phyloP scores from a whole-genome alignment of 2,888 invertebrate species.

The Abrostola triplasia region DNA sequence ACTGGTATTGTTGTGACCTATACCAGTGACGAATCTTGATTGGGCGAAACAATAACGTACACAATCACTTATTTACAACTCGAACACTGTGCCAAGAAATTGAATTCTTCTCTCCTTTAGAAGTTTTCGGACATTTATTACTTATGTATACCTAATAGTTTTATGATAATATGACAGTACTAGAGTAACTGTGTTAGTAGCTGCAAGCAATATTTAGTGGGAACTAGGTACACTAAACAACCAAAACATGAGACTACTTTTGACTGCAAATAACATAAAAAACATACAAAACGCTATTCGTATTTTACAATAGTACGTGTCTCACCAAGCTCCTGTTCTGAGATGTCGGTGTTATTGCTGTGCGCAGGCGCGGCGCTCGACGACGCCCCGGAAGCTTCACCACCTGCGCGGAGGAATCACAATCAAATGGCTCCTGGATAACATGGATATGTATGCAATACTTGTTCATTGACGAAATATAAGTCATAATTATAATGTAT shows the following conservation, averaged over 20 bases:
- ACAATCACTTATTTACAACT: conserved; percentile 19
- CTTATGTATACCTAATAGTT: neutral
- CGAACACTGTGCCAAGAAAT: conserved; percentile 26
- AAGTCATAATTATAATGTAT: too few species aligned
- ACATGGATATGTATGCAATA: conserved; percentile 2
- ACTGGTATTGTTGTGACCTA: conserved; percentile 18
- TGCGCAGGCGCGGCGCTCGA: conserved; percentile 66
- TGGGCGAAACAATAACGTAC: conserved; percentile 23
- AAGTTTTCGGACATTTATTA: conserved; percentile 19
- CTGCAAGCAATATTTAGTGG: conserved; percentile 60
- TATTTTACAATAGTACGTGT: conserved; percentile 39
- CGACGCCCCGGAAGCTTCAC: conserved; percentile 76
- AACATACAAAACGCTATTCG: conserved; percentile 10
- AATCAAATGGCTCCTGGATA: conserved; percentile 50
- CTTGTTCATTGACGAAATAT: neutral
- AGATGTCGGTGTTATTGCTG: conserved; percentile 68
- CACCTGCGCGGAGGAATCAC: conserved; percentile 72
- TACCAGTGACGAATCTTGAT: conserved; percentile 33
- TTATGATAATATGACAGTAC: conserved; percentile 6
- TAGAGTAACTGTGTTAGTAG: conserved; percentile 58
- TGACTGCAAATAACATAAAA: conserved; percentile 20
- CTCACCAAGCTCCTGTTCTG: conserved; percentile 84
- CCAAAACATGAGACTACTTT: conserved; percentile 16
- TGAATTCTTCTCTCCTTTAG: conserved; percentile 23
- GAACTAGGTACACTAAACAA: conserved; percentile 16